These are phyloP conservation scores for Numenius phaeopus DNA, from an alignment of 2,797 vertebrate genomes.

Conservation along the genomic window DNA sequence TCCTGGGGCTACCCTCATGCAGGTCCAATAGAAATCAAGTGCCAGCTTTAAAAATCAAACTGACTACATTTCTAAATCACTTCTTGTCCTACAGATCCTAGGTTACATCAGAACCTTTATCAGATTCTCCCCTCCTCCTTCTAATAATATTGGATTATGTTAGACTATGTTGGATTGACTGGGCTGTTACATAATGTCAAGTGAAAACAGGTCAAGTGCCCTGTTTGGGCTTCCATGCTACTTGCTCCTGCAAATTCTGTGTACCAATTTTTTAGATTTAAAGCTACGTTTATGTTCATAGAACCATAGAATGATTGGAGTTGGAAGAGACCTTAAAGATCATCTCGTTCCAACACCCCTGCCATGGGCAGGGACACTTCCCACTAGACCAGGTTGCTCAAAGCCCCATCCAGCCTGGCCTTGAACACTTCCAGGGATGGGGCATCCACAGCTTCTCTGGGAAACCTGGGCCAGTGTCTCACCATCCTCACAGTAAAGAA, in stretches of 20 bases:
- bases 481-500: too few species aligned
- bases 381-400: too few species aligned
- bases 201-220: neutral
- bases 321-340: too few species aligned
- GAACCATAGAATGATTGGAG: too few species aligned
- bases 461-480: too few species aligned
- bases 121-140: constrained; percentile 6
- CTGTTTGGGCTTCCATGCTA: rapidly evolving
- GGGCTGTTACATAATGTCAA: neutral
- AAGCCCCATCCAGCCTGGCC: too few species aligned
- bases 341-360: too few species aligned
- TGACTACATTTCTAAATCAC: neutral
- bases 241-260: neutral
- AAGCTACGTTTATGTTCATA: neutral
- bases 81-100: neutral
- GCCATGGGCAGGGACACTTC: too few species aligned
- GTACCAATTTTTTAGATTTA: neutral
- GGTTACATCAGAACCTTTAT: neutral
- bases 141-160: constrained; percentile 14
- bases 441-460: too few species aligned
- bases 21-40: neutral
- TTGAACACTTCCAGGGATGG: too few species aligned
- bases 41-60: neutral
- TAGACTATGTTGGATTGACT: neutral
- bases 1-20: rapidly evolving